phyloP scores from a whole-genome alignment of 64 coral and sea anemone species.

The Actinia tenebrosa region DNA sequence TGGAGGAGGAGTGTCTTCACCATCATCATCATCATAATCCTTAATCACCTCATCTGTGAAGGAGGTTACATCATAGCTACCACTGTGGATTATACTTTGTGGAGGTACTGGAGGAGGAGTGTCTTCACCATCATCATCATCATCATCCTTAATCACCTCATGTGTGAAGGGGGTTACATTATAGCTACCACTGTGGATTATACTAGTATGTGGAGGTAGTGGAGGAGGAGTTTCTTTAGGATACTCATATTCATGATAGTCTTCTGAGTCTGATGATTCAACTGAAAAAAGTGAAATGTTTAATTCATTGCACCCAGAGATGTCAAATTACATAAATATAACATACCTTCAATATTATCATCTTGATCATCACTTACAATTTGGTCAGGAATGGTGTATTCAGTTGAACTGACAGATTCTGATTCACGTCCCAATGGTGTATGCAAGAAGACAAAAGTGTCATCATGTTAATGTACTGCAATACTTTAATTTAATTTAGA shows the following conservation, averaged over 20 bases:
- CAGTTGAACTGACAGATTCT: neutral
- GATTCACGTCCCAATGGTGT: no score
- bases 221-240: constrained; percentile 20
- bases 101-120: constrained; percentile 30
- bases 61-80: neutral
- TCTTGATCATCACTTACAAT: neutral
- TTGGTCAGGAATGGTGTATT: neutral
- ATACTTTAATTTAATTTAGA: no score
- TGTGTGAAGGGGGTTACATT: neutral
- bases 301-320: neutral
- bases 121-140: neutral
- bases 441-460: no score
- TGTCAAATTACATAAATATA: neutral
- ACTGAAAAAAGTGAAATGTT: neutral
- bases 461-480: no score
- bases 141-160: neutral
- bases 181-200: neutral
- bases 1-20: constrained; percentile 14
- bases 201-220: neutral
- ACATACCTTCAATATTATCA: neutral
- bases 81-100: neutral
- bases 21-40: neutral
- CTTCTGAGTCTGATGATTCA: neutral
- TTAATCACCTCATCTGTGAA: neutral
- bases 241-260: constrained; percentile 12